Evolutionary conservation across 2,888 invertebrate genomes (phyloP).

Genomic region (Drosophila paucipuncta): DNA sequence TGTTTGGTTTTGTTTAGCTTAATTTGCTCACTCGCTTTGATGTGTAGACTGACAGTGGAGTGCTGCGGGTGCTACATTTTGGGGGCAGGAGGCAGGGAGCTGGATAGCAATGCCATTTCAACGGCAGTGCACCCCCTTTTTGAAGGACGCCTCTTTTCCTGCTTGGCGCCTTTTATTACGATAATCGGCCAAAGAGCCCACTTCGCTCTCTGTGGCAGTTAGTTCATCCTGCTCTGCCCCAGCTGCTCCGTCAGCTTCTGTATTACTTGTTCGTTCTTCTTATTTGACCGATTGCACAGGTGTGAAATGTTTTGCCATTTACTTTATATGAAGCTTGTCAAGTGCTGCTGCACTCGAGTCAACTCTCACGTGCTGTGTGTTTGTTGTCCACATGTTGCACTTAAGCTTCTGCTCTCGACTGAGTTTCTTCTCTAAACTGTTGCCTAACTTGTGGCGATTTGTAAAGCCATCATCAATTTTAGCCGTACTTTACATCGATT

Average conservation of each 20-base stretch:
- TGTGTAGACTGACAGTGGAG: conserved; percentile 57
- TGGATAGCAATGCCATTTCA: conserved; percentile 11
- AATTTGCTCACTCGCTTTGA: conserved; percentile 78
- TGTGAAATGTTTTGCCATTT: conserved; percentile 58
- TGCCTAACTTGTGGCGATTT: conserved; percentile 45
- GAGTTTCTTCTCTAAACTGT: conserved; percentile 44
- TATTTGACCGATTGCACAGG: conserved; percentile 34
- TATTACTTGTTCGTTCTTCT: not conserved
- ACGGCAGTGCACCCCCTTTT: conserved; percentile 2
- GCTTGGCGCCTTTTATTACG: conserved; percentile 61
- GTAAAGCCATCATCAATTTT: too few species aligned
- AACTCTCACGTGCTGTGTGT: not conserved
- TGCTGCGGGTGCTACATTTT: conserved; percentile 17
- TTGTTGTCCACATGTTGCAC: conserved; percentile 21
- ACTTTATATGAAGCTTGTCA: conserved; percentile 46
- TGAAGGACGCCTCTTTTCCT: conserved; percentile 27
- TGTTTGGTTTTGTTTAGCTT: conserved; percentile 79
- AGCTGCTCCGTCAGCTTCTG: conserved; percentile 10
- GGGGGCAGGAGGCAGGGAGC: not conserved
- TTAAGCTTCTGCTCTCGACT: conserved; percentile 2
- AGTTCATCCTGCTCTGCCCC: conserved; percentile 13
- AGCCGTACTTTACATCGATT: not conserved
- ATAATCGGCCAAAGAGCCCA: conserved; percentile 60
- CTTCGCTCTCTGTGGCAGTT: conserved; percentile 29
- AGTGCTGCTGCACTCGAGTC: conserved; percentile 38